A percentile compares a stretch with the other conserved stretches of the same genome.
Conservation (phyloP, 2,888 invertebrate genomes). For the Falcaria lacertinaria region DNA sequence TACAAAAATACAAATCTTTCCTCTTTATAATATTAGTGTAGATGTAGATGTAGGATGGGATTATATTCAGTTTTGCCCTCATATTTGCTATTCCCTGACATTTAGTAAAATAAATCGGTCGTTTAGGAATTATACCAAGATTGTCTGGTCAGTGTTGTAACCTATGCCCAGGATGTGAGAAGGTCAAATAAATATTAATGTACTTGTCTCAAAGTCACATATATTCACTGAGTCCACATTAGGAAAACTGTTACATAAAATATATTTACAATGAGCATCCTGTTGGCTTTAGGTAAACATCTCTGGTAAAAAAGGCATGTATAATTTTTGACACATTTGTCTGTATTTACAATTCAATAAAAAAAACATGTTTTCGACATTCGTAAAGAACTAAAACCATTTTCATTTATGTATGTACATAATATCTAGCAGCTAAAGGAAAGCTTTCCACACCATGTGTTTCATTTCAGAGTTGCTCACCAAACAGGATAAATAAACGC, state of each 20-base stretch:
- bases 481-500: background rate
- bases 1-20: too few species aligned
- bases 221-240: slow-evolving; percentile 16
- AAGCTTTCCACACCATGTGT: background rate
- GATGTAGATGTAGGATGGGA: too few species aligned
- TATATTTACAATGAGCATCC: background rate
- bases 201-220: slow-evolving; percentile 15
- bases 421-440: background rate
- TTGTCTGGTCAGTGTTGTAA: background rate
- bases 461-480: background rate
- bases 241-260: slow-evolving; percentile 2
- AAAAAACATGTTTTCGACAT: too few species aligned
- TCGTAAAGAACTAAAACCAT: too few species aligned
- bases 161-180: background rate
- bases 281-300: background rate
- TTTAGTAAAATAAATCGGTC: too few species aligned
- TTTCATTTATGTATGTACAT: too few species aligned
- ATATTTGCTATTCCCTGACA: too few species aligned
- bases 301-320: background rate
- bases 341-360: too few species aligned
- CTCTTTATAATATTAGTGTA: too few species aligned
- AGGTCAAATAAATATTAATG: slow-evolving; percentile 24
- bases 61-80: too few species aligned
- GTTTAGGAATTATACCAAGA: background rate
- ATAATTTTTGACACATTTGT: background rate